These are phyloP conservation scores for Manduca sexta DNA, from an alignment of 1,140 invertebrate genomes.

Conservation along the genomic window DNA sequence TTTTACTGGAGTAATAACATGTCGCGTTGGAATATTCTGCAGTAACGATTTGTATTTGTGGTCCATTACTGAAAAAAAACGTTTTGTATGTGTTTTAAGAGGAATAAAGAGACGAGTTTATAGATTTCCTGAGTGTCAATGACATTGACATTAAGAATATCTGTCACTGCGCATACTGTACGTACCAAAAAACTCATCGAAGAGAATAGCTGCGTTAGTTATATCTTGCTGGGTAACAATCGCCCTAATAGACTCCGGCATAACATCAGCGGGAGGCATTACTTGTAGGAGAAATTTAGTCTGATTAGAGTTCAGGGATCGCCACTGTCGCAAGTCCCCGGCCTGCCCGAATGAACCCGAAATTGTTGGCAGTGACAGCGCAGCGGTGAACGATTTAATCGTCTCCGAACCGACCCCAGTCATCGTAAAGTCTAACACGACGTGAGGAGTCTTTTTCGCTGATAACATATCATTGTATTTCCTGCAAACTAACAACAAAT, in stretches of 20 bases:
- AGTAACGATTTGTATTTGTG: conserved; percentile 93
- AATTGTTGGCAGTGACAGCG: conserved; percentile 86
- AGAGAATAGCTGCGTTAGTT: conserved; percentile 92
- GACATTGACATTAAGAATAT: too few species aligned
- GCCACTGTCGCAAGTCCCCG: conserved; percentile 87
- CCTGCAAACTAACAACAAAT: conserved; percentile 79
- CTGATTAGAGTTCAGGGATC: conserved; percentile 79
- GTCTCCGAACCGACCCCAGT: conserved; percentile 85
- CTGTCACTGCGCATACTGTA: too few species aligned
- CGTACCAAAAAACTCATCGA: conserved; percentile 88
- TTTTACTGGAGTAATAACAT: conserved; percentile 83
- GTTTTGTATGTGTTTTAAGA: too few species aligned
- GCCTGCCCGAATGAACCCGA: conserved; percentile 88
- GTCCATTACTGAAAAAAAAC: conserved; percentile 82
- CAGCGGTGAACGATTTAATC: conserved; percentile 86
- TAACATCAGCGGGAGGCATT: conserved; percentile 87
- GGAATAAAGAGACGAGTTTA: too few species aligned
- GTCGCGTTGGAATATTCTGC: conserved; percentile 89
- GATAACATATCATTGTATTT: conserved; percentile 78
- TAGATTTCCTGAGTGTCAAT: too few species aligned
- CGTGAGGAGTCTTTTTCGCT: conserved; percentile 79
- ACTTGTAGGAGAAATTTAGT: conserved; percentile 82
- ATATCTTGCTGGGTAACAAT: conserved; percentile 88
- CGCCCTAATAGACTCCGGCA: conserved; percentile 86
- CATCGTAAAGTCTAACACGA: conserved; percentile 86